A percentile compares a stretch with the other conserved stretches of the same genome.
These are phyloP conservation scores for Calliopsis andreniformis DNA, from an alignment of 1,140 invertebrate genomes.

Conservation along the genomic window DNA sequence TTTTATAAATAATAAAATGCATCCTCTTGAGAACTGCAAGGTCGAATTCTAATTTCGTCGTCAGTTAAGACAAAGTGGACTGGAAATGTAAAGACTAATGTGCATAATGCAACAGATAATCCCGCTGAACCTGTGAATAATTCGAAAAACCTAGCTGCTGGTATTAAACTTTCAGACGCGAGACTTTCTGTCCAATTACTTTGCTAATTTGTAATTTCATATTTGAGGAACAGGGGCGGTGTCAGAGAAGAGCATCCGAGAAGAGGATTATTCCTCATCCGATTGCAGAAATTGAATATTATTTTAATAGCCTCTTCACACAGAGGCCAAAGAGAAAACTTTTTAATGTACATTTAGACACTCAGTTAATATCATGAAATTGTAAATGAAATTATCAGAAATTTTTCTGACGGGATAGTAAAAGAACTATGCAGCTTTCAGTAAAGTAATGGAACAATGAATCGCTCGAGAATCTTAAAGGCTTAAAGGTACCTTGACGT, in stretches of 20 bases:
- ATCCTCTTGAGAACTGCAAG: too few relatives aligned
- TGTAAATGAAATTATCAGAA: too few relatives aligned
- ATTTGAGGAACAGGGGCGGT: background rate
- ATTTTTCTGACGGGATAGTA: too few relatives aligned
- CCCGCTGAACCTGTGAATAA: slow-evolving; percentile 17
- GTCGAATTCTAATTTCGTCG: slow-evolving; percentile 2
- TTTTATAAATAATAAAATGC: too few relatives aligned
- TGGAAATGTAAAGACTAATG: too few relatives aligned
- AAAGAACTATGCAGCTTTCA: too few relatives aligned
- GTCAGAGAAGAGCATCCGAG: too few relatives aligned
- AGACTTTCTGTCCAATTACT: background rate
- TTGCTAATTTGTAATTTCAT: background rate
- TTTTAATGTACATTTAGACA: too few relatives aligned
- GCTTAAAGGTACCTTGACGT: too few relatives aligned
- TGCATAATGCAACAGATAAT: slow-evolving; percentile 30
- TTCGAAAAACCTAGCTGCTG: background rate
- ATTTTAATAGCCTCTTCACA: background rate
- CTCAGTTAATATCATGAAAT: too few relatives aligned
- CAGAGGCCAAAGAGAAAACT: background rate
- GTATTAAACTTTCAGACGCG: background rate
- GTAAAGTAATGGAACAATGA: too few relatives aligned
- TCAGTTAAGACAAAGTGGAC: background rate
- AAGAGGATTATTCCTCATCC: background rate
- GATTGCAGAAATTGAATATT: background rate
- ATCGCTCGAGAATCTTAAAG: too few relatives aligned